Percentiles rank a stretch among this genome's conserved stretches.
Evolutionary conservation across 2,797 vertebrate genomes (phyloP).

Genomic region (Darevskia mixta): DNA sequence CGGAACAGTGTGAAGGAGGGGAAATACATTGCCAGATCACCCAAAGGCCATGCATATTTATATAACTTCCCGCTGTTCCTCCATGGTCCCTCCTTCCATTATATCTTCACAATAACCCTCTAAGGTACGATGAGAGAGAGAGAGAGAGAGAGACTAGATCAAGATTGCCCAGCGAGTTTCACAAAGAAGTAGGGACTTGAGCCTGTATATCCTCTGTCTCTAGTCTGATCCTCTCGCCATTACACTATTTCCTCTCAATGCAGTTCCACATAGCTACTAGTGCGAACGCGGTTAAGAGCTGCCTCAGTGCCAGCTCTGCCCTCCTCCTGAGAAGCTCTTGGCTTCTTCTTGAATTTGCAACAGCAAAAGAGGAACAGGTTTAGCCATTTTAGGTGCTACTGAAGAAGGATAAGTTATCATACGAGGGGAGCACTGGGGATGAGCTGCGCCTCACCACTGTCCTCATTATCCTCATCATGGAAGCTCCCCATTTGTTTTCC

Average conservation of each 20-base stretch:
- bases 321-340: no score
- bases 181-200: background rate
- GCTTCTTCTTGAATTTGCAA: no score
- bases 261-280: background rate
- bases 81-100: background rate
- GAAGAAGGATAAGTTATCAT: no score
- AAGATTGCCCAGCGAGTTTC: background rate
- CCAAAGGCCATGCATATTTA: background rate
- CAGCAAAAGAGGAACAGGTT: no score
- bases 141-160: background rate
- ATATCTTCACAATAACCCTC: background rate
- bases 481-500: no score
- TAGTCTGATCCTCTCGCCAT: background rate
- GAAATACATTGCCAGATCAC: constrained; percentile 19
- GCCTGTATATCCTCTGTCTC: background rate
- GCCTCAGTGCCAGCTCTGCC: no score
- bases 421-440: no score
- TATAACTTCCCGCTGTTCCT: background rate
- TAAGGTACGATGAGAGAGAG: background rate
- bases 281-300: no score
- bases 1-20: background rate
- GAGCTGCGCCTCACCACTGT: no score
- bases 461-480: no score
- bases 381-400: no score
- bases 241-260: background rate